Percentiles rank a stretch among this genome's conserved stretches.
These are phyloP conservation scores for Poecilia latipinna DNA, from an alignment of 2,113 vertebrate genomes.

Conservation along the genomic window DNA sequence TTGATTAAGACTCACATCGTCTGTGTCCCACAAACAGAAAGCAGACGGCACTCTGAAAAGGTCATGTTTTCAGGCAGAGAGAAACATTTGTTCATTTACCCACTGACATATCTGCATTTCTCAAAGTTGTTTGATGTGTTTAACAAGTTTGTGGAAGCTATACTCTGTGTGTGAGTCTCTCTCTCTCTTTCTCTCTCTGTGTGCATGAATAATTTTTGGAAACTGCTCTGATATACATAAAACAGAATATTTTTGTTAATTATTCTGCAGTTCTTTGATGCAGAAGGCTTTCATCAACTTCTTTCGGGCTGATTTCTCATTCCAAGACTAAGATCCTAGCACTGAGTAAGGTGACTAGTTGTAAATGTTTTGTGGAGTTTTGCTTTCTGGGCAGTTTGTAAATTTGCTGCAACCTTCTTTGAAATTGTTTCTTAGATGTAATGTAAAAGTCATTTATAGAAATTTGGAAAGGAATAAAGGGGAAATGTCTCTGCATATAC, in stretches of 20 bases:
- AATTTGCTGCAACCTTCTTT: neutral
- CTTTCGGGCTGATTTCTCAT: neutral
- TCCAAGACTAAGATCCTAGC: neutral
- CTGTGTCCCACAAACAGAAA: constrained; percentile 50
- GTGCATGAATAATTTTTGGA: neutral
- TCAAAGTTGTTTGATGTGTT: constrained; percentile 27
- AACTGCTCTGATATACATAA: neutral
- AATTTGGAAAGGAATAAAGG: neutral
- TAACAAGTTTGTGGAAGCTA: constrained; percentile 17
- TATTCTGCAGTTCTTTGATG: neutral
- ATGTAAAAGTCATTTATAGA: neutral
- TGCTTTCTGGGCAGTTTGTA: neutral
- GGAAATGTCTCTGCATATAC: no score
- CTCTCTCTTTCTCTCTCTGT: neutral
- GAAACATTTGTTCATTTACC: constrained; percentile 50
- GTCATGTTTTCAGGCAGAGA: constrained; percentile 53
- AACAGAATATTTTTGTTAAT: neutral
- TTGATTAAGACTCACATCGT: constrained; percentile 63
- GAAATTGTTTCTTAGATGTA: neutral
- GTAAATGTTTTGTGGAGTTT: neutral
- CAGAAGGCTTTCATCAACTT: neutral
- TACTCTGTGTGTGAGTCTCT: neutral
- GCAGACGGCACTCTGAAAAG: constrained; percentile 44
- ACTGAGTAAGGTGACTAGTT: neutral
- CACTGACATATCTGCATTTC: constrained; percentile 32